Conservation (phyloP, 2,888 invertebrate genomes). For the Gerris lacustris region DNA sequence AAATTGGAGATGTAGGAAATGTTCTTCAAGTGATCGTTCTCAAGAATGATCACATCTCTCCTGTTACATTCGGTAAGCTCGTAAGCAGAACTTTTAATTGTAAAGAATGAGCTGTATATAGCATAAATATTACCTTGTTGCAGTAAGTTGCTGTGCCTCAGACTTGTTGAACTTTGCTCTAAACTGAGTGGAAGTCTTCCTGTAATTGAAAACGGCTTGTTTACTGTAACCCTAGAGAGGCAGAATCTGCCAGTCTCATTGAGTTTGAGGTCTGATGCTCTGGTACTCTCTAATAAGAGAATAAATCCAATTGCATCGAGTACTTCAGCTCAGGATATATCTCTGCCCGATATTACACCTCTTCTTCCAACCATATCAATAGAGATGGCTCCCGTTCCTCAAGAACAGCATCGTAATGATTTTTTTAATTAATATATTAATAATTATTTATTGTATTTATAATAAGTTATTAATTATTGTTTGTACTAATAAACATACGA, state of each 20-base stretch:
- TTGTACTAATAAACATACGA: no score
- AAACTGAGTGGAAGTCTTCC: constrained; percentile 10
- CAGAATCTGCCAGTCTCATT: constrained; percentile 46
- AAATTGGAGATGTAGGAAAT: no score
- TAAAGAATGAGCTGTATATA: no score
- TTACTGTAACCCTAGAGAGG: constrained; percentile 17
- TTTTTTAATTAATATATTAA: constrained; percentile 9
- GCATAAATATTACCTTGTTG: constrained; percentile 35
- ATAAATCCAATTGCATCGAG: constrained; percentile 43
- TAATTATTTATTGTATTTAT: background rate
- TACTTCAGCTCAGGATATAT: constrained; percentile 39
- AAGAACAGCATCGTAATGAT: constrained; percentile 50
- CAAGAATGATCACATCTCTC: no score
- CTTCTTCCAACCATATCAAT: constrained; percentile 59
- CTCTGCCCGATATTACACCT: constrained; percentile 62
- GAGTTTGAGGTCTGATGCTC: constrained; percentile 49
- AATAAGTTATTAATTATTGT: no score
- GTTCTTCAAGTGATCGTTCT: no score
- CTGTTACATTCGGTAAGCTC: no score
- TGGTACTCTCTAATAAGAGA: constrained; percentile 52
- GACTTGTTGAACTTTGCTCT: constrained; percentile 40
- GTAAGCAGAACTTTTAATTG: no score
- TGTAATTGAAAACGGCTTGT: constrained; percentile 14
- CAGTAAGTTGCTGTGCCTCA: constrained; percentile 47
- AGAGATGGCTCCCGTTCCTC: constrained; percentile 46